Evolutionary conservation across 2,888 invertebrate genomes (phyloP), one percentile per base, ranked within the genome.

Genomic region (Miltochrista miniata): DNA sequence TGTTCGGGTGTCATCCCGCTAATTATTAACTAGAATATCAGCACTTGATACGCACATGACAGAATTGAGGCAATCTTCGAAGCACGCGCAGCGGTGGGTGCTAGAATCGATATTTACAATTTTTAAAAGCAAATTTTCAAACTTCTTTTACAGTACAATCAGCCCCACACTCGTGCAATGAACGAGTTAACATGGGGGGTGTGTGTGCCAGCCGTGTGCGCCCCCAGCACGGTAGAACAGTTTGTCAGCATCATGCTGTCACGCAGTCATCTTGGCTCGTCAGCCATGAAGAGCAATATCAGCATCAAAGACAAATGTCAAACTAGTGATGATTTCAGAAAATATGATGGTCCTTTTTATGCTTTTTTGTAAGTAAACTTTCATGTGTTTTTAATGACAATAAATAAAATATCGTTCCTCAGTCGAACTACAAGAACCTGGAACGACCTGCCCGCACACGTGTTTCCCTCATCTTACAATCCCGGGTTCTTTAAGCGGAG

Each of bases 151-250:
- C 48, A 89, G 89, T 70, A 81, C 34, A 78, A 72, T 51, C 83
- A 83, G 2, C 75, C 64, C 1, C 77, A 81, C 63, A 69, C 71
- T 35, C 82, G 82, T 11, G 81, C 81, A 0, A 70, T 83, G 13
- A 89, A 86, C 70, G 80, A 83, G 61, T 53, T 93, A 43, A 87
- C 91, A 48, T 93, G 93, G 93, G 93, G 93, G 0, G 82, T 90
- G 1, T 93, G 93, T 61, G 90, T 92, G n/a, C 93, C 93, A 0
- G 80, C 81, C 0, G 75, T 84, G 0, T 93, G 93, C 62, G 66
- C 70, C 0, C 72, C 85, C 0, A 59, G 51, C 0, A 82, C 89
- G 0, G 83, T 89, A 13, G 81, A 83, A 38, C 71, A 75, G 0
- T 63, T 90, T 24, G 71, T 85, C 4, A 65, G 68, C 0, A 72